Base-by-base conservation (phyloP, 2,888 invertebrate genomes). In the Phortica okadai region DNA sequence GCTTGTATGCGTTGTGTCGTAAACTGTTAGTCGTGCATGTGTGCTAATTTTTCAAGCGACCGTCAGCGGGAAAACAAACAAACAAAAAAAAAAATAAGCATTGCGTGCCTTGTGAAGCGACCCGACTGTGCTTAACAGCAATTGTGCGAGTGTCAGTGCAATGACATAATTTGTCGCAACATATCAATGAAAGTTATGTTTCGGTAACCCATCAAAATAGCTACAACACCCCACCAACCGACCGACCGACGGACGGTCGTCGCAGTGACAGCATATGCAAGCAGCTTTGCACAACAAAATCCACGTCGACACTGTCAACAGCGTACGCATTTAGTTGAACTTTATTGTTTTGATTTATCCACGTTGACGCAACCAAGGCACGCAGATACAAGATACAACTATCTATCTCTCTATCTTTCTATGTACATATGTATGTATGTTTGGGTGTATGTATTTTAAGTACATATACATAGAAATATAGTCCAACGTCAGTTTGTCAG, bases 271-370 rank as follows among this genome's bases (percentile, higher is more conserved):
- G 11, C 56, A 56, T 56, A 56, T 56, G 56, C 56, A 56, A 56
- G n/a, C 33, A 33, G 33, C 56, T n/a, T n/a, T 16, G 56, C 56
- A 56, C 16, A 16, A 14, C 67, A 72, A 56, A 44, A 75, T 64
- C 67, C 62, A 10, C 21, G 33, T 33, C 33, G 33, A 33, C 33
- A 59, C 6, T 21, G 66, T 74, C 82, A 81, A 83, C 87, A 86
- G 86, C 85, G 87, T 85, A 85, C 44, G 33, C 44, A 50, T 83
- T 86, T 81, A 84, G 85, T 82, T 85, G 83, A 87, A 85, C 85
- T 87, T 85, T 86, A 87, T 87, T 86, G 85, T 87, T 87, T 87
- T 87, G 86, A 86, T 86, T 86, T 86, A 86, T 86, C 87, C 86
- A 84, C 83, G 78, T 75, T 83, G 83, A 75, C 79, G 77, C 80